Conservation (phyloP, 2,888 invertebrate genomes). For the Pomacea canaliculata region DNA sequence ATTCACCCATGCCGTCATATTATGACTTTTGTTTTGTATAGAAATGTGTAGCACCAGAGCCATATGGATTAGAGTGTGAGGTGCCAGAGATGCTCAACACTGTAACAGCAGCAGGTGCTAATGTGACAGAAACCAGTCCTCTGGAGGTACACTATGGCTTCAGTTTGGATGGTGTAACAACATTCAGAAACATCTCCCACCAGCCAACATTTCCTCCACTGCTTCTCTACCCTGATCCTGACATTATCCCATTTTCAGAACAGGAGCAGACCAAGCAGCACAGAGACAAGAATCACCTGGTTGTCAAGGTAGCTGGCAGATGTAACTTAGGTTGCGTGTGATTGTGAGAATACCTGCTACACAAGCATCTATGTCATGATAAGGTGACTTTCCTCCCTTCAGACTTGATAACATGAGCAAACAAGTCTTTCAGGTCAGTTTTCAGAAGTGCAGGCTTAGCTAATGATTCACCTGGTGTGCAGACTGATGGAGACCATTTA, state of each 20-base stretch:
- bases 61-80: constrained; percentile 38
- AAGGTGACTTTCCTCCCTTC: no score
- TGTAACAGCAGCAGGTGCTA: constrained; percentile 68
- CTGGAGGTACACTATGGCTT: constrained; percentile 83
- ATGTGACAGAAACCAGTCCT: constrained; percentile 77
- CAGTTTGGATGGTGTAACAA: constrained; percentile 93
- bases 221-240: constrained; percentile 90
- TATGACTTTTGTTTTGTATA: background rate
- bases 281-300: constrained; percentile 94
- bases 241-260: constrained; percentile 85
- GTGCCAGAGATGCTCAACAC: constrained; percentile 32
- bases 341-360: no score
- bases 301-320: constrained; percentile 79
- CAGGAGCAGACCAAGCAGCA: constrained; percentile 74
- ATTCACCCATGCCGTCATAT: no score
- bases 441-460: no score
- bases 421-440: no score
- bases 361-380: no score
- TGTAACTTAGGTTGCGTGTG: no score
- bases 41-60: constrained; percentile 28
- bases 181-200: constrained; percentile 84
- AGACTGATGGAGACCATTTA: no score
- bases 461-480: no score
- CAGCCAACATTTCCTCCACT: constrained; percentile 76
- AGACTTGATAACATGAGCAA: no score